Evolutionary conservation across 2,888 invertebrate genomes (phyloP).

Genomic region (Bombyx huttoni): DNA sequence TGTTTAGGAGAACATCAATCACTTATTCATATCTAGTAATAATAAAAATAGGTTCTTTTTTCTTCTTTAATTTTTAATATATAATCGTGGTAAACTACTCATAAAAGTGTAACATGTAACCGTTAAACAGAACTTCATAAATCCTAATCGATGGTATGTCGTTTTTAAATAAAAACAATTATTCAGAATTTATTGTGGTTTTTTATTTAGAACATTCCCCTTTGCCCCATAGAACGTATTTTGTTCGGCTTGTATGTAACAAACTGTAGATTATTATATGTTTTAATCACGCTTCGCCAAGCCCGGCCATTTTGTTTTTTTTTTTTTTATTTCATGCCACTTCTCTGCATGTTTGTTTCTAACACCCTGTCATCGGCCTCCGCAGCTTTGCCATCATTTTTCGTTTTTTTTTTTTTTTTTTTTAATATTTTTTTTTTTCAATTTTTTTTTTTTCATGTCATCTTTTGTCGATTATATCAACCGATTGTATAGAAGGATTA

Average conservation of each 20-base stretch:
- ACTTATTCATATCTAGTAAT: neutral
- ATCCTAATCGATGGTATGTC: slow-evolving; percentile 72
- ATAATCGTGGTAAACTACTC: slow-evolving; percentile 66
- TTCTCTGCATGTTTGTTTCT: slow-evolving; percentile 45
- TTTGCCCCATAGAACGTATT: slow-evolving; percentile 1
- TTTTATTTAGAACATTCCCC: slow-evolving; percentile 35
- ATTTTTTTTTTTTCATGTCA: slow-evolving; percentile 29
- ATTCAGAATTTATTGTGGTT: slow-evolving; percentile 60
- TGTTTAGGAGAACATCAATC: neutral
- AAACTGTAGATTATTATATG: slow-evolving; percentile 14
- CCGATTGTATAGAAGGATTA: slow-evolving; percentile 14
- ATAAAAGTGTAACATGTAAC: slow-evolving; percentile 62
- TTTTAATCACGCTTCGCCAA: slow-evolving; percentile 36
- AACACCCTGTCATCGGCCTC: slow-evolving; percentile 58
- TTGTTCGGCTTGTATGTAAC: slow-evolving; percentile 14
- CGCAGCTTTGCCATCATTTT: slow-evolving; percentile 68
- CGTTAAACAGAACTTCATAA: slow-evolving; percentile 72
- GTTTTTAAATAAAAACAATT: slow-evolving; percentile 72
- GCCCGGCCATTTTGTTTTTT: slow-evolving; percentile 35
- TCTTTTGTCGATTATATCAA: slow-evolving; percentile 1
- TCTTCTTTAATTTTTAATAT: slow-evolving; percentile 53
- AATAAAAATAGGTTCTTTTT: slow-evolving; percentile 45
- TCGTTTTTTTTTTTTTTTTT: slow-evolving; percentile 42
- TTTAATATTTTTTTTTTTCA: slow-evolving; percentile 30
- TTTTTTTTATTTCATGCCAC: slow-evolving; percentile 30